These are phyloP conservation scores for Microctenopoma steveboyesi DNA, from an alignment of 2,797 vertebrate species.

Conservation along the genomic window DNA sequence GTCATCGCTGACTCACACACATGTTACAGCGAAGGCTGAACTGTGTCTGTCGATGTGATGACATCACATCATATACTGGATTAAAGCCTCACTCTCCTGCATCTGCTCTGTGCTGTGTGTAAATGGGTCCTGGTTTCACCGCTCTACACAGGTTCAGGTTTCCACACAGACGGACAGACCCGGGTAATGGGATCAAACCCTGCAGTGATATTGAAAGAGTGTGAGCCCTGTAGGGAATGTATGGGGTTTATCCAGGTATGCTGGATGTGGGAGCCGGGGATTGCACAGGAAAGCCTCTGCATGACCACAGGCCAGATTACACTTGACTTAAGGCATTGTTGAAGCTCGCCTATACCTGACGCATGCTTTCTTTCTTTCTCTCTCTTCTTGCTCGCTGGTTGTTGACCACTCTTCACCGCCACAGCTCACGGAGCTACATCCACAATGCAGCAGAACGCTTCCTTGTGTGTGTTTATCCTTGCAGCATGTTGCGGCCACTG, in stretches of 20 bases:
- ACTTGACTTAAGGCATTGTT: slow-evolving; percentile 16
- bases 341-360: slow-evolving; percentile 22
- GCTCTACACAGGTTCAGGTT: too few relatives aligned
- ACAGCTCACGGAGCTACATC: slow-evolving; percentile 6
- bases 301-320: slow-evolving; percentile 24
- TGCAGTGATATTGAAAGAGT: slow-evolving; percentile 9
- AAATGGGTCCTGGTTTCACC: too few relatives aligned
- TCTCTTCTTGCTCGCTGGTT: background rate
- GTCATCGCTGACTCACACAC: background rate
- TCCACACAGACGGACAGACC: slow-evolving; percentile 2
- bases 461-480: background rate
- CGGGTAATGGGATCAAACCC: background rate
- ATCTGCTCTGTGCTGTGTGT: too few relatives aligned
- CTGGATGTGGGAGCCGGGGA: slow-evolving; percentile 42
- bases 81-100: too few relatives aligned
- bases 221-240: slow-evolving; percentile 15
- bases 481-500: background rate
- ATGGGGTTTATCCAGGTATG: slow-evolving; percentile 29
- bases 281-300: slow-evolving; percentile 37
- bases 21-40: too few relatives aligned
- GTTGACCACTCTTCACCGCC: background rate
- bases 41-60: too few relatives aligned
- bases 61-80: background rate
- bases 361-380: background rate
- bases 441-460: slow-evolving; percentile 2